Evolutionary conservation across 2,113 vertebrate genomes (phyloP), one percentile per base, ranked within the genome.

Genomic region (Sebastes schlegelii): DNA sequence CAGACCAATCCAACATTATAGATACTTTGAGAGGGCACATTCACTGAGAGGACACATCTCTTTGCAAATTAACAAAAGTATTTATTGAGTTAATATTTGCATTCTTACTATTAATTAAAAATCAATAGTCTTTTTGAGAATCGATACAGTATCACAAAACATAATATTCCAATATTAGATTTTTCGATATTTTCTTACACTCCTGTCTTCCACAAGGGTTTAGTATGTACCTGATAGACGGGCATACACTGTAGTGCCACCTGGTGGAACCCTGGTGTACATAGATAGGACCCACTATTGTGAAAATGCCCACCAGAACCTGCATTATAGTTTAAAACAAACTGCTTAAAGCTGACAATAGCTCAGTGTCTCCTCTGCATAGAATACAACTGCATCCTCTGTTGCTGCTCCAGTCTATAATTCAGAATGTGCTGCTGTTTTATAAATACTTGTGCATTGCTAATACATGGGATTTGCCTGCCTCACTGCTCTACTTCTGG

Each of bases 401-500:
- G 58, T 72, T 40, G 26, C 19, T 2, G 2, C 45, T 12, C 1
- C 16, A 75, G 19, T 66, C 13, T 48, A 1, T 4, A 34, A 43
- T 74, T 80, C 42, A 80, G 21, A 70, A 23, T 69, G 16, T 45
- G 11, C 70, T 63, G 57, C 51, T 13, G 26, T 69, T 43, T 14
- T 76, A 17, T 21, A 60, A 61, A 64, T 54, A 10, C 42, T 68
- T 57, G 9, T 57, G 49, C 66, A 43, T 12, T 21, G 69, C 42
- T 23, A 69, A 8, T 55, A 46, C 64, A 63, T 55, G 10, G 64
- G 79, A 77, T 83, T 87, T 87, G 43, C 8, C 34, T 69, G 48
- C n/a, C n/a, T 66, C 54, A 34, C 42, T 77, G 55, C 71, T 77
- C 61, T 58, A 34, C 73, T 65, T 68, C n/a, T 49, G 34, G 43